Percentiles rank a stretch among this genome's conserved stretches.
Evolutionary conservation across 1,140 invertebrate genomes (phyloP).

Genomic region (Drosophila takahashii): DNA sequence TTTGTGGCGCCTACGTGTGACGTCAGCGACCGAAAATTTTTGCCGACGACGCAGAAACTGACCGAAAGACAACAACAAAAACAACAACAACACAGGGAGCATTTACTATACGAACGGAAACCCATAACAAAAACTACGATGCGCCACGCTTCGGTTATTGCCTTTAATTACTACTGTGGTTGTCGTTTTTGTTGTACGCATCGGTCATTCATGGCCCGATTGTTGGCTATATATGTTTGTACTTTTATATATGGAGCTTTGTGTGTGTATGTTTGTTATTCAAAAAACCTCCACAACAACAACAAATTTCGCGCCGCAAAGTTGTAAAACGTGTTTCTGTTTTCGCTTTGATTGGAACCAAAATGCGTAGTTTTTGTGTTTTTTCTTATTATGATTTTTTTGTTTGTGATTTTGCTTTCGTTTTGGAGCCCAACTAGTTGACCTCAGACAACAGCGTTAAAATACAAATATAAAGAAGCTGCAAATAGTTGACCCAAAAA

Average conservation of each 20-base stretch:
- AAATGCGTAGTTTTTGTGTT: conserved; percentile 71
- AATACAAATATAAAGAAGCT: conserved; percentile 38
- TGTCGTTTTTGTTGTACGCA: conserved; percentile 49
- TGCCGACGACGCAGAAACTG: conserved; percentile 69
- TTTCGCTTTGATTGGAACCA: conserved; percentile 57
- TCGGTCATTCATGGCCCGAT: conserved; percentile 73
- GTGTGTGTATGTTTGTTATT: conserved; percentile 48
- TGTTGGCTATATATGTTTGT: conserved; percentile 39
- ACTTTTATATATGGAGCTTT: conserved; percentile 1
- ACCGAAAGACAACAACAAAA: conserved; percentile 38
- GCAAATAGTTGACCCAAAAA: conserved; percentile 42
- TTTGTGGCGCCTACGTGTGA: conserved; percentile 67
- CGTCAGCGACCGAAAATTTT: conserved; percentile 67
- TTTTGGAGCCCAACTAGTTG: conserved; percentile 52
- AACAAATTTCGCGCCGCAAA: conserved; percentile 68
- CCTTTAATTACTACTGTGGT: conserved; percentile 74
- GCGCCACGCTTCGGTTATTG: conserved; percentile 79
- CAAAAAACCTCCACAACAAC: conserved; percentile 57
- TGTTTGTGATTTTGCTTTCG: conserved; percentile 61
- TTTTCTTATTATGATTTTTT: conserved; percentile 40
- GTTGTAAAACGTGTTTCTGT: conserved; percentile 81
- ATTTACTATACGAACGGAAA: conserved; percentile 68
- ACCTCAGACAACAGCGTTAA: conserved; percentile 68
- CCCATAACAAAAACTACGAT: conserved; percentile 68
- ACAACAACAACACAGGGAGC: conserved; percentile 25